Conservation (phyloP, 1,140 invertebrate species). For the Pseudachorutes palmiensis region DNA sequence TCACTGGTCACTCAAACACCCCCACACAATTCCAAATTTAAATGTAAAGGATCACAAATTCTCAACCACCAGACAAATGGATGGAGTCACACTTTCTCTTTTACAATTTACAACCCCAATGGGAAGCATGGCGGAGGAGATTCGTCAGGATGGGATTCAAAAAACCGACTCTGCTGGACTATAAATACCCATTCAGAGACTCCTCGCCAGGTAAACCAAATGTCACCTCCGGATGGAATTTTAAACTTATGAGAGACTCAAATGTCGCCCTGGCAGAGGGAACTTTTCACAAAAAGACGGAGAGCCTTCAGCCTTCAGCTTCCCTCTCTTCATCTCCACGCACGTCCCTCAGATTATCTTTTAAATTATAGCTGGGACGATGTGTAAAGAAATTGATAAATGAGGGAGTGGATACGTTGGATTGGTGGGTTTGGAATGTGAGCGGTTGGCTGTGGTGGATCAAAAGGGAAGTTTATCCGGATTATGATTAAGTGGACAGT, state of each 20-base stretch:
- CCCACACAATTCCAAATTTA: no score
- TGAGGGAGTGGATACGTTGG: neutral
- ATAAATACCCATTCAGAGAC: neutral
- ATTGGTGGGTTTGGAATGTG: neutral
- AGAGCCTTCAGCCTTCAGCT: no score
- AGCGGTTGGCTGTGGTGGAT: neutral
- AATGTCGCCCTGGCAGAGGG: no score
- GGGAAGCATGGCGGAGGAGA: neutral
- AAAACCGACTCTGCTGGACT: slow-evolving; percentile 1
- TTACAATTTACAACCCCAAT: slow-evolving; percentile 14
- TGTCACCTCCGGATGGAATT: neutral
- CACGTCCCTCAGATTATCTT: neutral
- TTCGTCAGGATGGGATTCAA: neutral
- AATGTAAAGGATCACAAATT: no score
- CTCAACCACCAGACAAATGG: no score
- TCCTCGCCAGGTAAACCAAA: neutral
- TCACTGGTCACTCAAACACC: slow-evolving; percentile 33
- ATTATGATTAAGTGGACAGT: slow-evolving; percentile 9
- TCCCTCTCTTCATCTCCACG: no score
- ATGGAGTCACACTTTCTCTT: no score
- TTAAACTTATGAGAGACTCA: neutral
- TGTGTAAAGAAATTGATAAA: neutral
- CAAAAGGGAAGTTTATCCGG: slow-evolving; percentile 2
- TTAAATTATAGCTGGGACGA: neutral
- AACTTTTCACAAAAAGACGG: no score